These are phyloP conservation scores for Notolabrus celidotus DNA, from an alignment of 2,797 vertebrate genomes.

Conservation along the genomic window DNA sequence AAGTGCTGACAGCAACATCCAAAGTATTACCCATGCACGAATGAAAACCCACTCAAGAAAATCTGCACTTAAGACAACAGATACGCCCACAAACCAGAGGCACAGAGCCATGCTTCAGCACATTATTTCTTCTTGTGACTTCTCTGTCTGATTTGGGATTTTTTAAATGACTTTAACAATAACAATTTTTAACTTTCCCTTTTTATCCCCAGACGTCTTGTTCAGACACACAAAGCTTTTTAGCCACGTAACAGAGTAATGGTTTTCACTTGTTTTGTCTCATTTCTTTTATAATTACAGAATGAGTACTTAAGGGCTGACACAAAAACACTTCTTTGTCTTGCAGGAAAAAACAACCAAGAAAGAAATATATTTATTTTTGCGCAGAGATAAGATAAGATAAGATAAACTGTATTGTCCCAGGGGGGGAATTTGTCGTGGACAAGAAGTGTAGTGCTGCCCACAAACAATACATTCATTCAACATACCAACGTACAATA, in stretches of 20 bases:
- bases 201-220: slow-evolving; percentile 10
- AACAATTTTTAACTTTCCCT: not conserved
- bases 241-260: slow-evolving; percentile 33
- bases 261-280: slow-evolving; percentile 35
- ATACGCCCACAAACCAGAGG: not conserved
- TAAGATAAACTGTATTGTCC: too few species aligned
- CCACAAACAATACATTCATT: too few species aligned
- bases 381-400: too few species aligned
- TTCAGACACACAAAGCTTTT: slow-evolving; percentile 31
- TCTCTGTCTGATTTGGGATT: not conserved
- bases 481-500: too few species aligned
- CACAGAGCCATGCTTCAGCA: not conserved
- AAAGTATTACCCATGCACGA: not conserved
- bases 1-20: not conserved
- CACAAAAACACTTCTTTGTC: slow-evolving; percentile 16
- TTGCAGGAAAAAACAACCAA: slow-evolving; percentile 3
- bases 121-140: not conserved
- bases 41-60: not conserved
- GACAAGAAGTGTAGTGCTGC: too few species aligned
- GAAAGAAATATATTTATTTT: not conserved
- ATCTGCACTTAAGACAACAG: not conserved
- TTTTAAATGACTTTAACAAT: not conserved
- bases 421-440: too few species aligned
- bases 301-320: slow-evolving; percentile 17
- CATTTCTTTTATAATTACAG: slow-evolving; percentile 9